These are phyloP conservation scores for Fundulus diaphanus DNA, from an alignment of 2,797 vertebrate species.

Conservation along the genomic window DNA sequence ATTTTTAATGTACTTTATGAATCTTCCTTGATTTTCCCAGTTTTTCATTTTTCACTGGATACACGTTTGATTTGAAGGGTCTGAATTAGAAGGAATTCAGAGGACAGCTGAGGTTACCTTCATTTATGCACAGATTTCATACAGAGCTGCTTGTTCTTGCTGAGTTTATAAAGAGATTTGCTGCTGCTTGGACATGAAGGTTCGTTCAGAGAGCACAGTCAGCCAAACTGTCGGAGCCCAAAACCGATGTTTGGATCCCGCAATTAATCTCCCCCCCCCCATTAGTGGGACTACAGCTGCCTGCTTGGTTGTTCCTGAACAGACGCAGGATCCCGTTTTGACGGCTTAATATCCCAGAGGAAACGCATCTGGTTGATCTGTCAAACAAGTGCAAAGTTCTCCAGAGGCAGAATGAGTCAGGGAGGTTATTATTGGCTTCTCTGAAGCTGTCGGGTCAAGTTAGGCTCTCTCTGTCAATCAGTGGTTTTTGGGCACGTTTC, in stretches of 20 bases:
- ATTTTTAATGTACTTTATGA: background rate
- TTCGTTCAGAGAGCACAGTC: background rate
- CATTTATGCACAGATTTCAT: slow-evolving; percentile 2
- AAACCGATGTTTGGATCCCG: slow-evolving; percentile 38
- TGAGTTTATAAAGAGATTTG: background rate
- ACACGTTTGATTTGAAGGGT: background rate
- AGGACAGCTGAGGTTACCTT: background rate
- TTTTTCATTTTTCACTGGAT: background rate
- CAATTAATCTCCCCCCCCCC: background rate
- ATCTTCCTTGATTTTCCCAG: background rate
- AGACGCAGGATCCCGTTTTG: slow-evolving; percentile 5
- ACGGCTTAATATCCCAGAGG: slow-evolving; percentile 1
- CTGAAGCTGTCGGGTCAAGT: slow-evolving; percentile 30
- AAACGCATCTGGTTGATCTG: slow-evolving; percentile 19
- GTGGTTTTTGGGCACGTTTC: background rate
- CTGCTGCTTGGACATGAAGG: slow-evolving; percentile 12
- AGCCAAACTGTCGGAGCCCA: slow-evolving; percentile 7
- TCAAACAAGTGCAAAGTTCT: slow-evolving; percentile 23
- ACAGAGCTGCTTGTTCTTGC: background rate
- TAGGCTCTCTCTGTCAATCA: slow-evolving; percentile 2
- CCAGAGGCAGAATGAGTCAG: slow-evolving; percentile 25
- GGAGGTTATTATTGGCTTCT: slow-evolving; percentile 33
- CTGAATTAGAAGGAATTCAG: too few species aligned
- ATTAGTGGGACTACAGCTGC: slow-evolving; percentile 7
- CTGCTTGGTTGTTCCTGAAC: slow-evolving; percentile 2